A percentile compares a stretch with the other conserved stretches of the same genome.
Conservation (phyloP, 1,140 invertebrate species). For the Ridgeia piscesae region DNA sequence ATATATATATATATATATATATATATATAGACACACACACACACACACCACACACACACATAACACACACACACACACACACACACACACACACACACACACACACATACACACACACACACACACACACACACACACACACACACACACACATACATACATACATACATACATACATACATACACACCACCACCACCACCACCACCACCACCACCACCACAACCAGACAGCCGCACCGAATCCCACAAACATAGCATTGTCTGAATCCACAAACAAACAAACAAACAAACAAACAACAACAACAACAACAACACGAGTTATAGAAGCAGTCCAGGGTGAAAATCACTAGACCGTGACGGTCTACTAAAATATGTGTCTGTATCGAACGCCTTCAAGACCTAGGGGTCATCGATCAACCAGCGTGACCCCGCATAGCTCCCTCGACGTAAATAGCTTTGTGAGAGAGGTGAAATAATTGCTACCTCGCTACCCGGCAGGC, state of each 20-base stretch:
- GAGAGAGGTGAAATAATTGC: background rate
- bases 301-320: too few relatives aligned
- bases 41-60: too few relatives aligned
- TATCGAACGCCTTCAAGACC: background rate
- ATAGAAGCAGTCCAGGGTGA: too few relatives aligned
- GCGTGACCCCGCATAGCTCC: background rate
- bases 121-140: slow-evolving; percentile 22
- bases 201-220: background rate
- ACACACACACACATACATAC: slow-evolving; percentile 20
- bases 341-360: background rate
- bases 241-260: too few relatives aligned
- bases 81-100: too few relatives aligned
- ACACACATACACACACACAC: slow-evolving; percentile 14
- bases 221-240: too few relatives aligned
- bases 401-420: background rate
- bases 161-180: slow-evolving; percentile 20
- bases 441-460: background rate
- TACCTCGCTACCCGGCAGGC: too few relatives aligned
- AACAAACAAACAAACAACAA: too few relatives aligned
- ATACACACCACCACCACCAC: background rate
- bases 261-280: too few relatives aligned
- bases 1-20: too few relatives aligned
- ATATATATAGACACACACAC: too few relatives aligned
- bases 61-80: too few relatives aligned
- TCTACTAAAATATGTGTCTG: background rate